A percentile compares a stretch with the other conserved stretches of the same genome.
Conservation (phyloP, 2,888 invertebrate species). For the Mantis religiosa region DNA sequence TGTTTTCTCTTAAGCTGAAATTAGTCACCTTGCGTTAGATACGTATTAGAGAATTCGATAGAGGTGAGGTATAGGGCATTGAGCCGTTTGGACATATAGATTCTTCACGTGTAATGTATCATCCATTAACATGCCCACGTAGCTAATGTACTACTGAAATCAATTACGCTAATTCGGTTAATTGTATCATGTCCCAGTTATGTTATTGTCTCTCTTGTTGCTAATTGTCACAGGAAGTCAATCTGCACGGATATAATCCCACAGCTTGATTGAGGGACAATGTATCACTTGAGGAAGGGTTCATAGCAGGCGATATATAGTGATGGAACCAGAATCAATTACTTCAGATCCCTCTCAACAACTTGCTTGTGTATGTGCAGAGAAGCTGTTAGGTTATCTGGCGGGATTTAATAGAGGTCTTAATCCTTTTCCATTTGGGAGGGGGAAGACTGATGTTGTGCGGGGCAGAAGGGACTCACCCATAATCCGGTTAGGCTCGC, state of each 20-base stretch:
- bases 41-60: background rate
- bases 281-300: background rate
- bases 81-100: background rate
- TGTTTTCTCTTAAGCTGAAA: too few species aligned
- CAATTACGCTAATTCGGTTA: background rate
- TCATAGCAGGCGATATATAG: background rate
- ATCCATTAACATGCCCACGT: background rate
- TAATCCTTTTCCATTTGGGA: conserved; percentile 16
- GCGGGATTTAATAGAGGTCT: conserved; percentile 22
- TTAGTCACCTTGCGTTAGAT: too few species aligned
- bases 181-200: background rate
- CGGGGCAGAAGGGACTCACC: background rate
- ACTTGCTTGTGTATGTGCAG: background rate
- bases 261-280: background rate
- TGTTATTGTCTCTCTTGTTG: background rate
- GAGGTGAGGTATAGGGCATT: background rate
- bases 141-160: background rate
- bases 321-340: conserved; percentile 11
- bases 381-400: conserved; percentile 1
- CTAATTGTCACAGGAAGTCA: background rate
- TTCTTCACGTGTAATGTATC: background rate
- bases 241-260: background rate
- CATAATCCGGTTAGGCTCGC: conserved; percentile 27
- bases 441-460: background rate
- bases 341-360: background rate